Base-by-base conservation (phyloP, 2,113 vertebrate species). In the Hoplias malabaricus region DNA sequence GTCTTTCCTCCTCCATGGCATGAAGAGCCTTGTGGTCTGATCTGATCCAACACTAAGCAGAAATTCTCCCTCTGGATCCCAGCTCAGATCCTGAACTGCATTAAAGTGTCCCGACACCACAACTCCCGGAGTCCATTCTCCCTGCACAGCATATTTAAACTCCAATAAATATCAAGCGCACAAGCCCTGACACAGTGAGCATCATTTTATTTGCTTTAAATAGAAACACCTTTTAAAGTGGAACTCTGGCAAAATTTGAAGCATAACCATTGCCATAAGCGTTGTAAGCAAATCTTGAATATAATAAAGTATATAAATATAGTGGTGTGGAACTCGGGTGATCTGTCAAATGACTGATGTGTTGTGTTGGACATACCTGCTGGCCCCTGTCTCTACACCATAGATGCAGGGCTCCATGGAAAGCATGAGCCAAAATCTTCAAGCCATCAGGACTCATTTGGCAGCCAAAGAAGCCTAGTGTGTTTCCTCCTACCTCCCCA, bases 401-500 rank as follows among this genome's bases (percentile, higher is more conserved):
- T 79, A 99, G 94, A 86, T 98, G 96, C 23, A 99, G 82, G 0
- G 97, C 97, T 84, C 98, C 98, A 0, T 99, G 96, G 82, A 98
- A 98, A 78, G 96, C 95, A 27, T 98, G 96, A 82, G 96, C 96
- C 21, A 97, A 0, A 23, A 99, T 94, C 96, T 94, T 94, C 6
- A 92, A 93, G 42, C 95, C 95, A 79, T 98, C 94, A 0, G 94
- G 94, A 82, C 90, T 96, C 90, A 98, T 96, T 76, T 97, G 96
- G 85, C 96, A 96, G 81, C 95, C 95, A 48, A 94, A 94, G 92
- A 99, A 99, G 65, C 98, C 98, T 86, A 99, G 88, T 0, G 96
- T 99, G 88, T 97, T 99, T 81, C 97, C 96, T 82, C 98, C 97
- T 9, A 99, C 96, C 92, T 98, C 98, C 69, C 98, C 97, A 7